Evolutionary conservation across 2,888 invertebrate species (phyloP).

Genomic region (Crepidodera aurea): DNA sequence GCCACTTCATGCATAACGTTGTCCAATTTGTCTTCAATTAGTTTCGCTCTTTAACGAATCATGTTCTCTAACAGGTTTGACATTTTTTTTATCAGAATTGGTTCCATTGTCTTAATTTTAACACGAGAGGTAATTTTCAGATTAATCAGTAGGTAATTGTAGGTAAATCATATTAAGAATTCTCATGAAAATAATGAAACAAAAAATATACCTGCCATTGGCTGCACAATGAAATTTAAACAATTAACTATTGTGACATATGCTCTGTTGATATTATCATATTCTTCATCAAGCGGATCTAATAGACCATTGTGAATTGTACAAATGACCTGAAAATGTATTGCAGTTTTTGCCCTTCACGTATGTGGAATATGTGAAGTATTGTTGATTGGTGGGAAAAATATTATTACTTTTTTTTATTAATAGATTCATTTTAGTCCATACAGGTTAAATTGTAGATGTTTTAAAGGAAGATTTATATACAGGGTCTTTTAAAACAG

Average conservation of each 20-base stretch:
- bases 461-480: too few relatives aligned
- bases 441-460: too few relatives aligned
- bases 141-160: not conserved
- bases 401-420: too few relatives aligned
- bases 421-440: too few relatives aligned
- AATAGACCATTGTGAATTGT: conserved; percentile 12
- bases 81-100: not conserved
- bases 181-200: conserved; percentile 10
- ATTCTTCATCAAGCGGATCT: conserved; percentile 4
- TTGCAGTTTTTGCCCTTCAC: not conserved
- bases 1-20: too few relatives aligned
- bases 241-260: conserved; percentile 12
- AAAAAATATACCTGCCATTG: not conserved
- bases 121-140: not conserved
- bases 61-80: not conserved
- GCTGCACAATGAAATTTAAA: conserved; percentile 9
- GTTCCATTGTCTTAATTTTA: not conserved
- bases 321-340: not conserved
- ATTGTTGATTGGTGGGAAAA: too few relatives aligned
- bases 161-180: conserved; percentile 1
- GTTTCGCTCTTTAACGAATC: not conserved
- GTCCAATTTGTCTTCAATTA: not conserved
- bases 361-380: not conserved
- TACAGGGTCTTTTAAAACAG: too few relatives aligned
- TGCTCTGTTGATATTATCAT: not conserved